Evolutionary conservation across 2,888 invertebrate genomes (phyloP).

Genomic region (Enoplolaimus lenunculus): DNA sequence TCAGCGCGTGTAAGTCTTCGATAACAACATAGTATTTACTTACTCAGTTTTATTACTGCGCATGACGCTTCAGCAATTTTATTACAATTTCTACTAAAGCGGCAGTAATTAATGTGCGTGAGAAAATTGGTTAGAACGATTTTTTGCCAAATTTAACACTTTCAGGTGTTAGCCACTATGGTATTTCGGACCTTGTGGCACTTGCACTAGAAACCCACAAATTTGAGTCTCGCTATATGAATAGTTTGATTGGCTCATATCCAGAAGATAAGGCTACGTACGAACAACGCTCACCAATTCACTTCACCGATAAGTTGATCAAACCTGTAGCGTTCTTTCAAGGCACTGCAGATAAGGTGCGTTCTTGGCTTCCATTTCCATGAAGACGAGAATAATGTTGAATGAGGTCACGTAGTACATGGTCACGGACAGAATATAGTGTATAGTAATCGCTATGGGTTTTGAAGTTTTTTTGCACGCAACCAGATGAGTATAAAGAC

Average conservation of each 20-base stretch:
- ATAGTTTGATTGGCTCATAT: constrained; percentile 36
- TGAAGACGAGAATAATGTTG: background rate
- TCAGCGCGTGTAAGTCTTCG: too few relatives aligned
- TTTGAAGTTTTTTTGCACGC: too few relatives aligned
- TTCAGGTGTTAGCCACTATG: constrained; percentile 42
- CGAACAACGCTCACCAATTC: constrained; percentile 40
- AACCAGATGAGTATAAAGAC: too few relatives aligned
- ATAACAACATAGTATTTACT: too few relatives aligned
- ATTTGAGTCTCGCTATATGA: constrained; percentile 44
- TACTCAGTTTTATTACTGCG: too few relatives aligned
- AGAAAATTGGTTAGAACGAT: too few relatives aligned
- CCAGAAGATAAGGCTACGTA: constrained; percentile 31
- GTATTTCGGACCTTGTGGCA: constrained; percentile 42
- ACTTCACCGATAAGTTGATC: constrained; percentile 39
- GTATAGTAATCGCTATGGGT: background rate
- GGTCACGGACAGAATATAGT: background rate
- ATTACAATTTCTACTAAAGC: too few relatives aligned
- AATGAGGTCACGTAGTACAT: background rate
- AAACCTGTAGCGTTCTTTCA: constrained; percentile 43
- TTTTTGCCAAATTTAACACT: too few relatives aligned
- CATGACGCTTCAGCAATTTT: too few relatives aligned
- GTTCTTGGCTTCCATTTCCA: background rate
- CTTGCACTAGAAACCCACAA: constrained; percentile 43
- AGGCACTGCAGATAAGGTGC: constrained; percentile 24
- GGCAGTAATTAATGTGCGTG: too few relatives aligned